Evolutionary conservation across 2,797 vertebrate genomes (phyloP), one percentile per base, ranked within the genome.

Genomic region (Urophycis tenuis): DNA sequence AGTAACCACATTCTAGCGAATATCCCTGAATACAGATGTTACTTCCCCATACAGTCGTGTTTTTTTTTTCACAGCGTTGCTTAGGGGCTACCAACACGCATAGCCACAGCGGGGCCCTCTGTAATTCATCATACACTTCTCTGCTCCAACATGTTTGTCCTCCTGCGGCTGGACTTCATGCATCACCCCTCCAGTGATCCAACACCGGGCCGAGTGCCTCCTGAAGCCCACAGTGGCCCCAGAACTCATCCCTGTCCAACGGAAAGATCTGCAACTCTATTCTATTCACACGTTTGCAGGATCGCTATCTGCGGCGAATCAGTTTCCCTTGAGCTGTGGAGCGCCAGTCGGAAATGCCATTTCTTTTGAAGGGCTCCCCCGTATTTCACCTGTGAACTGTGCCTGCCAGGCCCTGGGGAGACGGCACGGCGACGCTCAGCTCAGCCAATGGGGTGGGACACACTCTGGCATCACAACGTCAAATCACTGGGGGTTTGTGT

Each of bases 261-360:
- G n/a, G 60, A 67, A n/a, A 29, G n/a, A 67, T 12, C n/a, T 12
- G 25, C 60, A 67, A 14, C n/a, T 14, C n/a, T 67, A 25, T 29
- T 29, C 60, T n/a, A 5, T 11, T 67, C 8, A 29, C 3, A 11
- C 12, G 14, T 25, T 29, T 10, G 10, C 60, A 67, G 85, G 81
- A 81, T 35, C 78, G 70, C 78, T 82, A 78, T 84, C 79, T 85
- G 86, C 77, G 81, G 83, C 78, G 80, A 79, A 85, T 90, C 85
- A 74, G 81, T 88, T 89, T 81, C 79, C 75, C 77, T 79, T 73
- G 82, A 85, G 82, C 84, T 10, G 45, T 35, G 25, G 33, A 87
- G 79, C 83, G 81, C 88, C 35, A 75, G 82, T 81, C 79, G 74
- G 60, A 80, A 85, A 69, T 49, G 76, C 22, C 74, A 82, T 88